These are phyloP conservation scores for Drosophila tripunctata DNA, from an alignment of 2,888 invertebrate species.

Conservation along the genomic window DNA sequence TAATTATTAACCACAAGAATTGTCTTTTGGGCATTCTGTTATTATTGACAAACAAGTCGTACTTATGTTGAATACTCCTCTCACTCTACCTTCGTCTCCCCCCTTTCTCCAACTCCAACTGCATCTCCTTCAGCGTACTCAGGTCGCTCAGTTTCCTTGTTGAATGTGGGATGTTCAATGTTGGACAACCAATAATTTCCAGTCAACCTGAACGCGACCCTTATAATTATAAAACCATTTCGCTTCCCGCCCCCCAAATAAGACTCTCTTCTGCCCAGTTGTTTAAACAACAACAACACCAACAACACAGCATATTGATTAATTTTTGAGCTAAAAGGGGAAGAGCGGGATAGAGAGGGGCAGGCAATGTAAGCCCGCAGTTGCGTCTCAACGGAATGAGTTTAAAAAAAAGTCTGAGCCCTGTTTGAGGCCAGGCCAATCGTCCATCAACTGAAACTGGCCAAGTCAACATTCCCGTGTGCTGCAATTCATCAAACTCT, in stretches of 20 bases:
- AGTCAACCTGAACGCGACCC: constrained; percentile 66
- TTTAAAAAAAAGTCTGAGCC: constrained; percentile 1
- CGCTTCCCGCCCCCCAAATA: background rate
- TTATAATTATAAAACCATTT: constrained; percentile 76
- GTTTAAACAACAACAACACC: constrained; percentile 55
- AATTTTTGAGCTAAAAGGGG: constrained; percentile 56
- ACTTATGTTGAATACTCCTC: constrained; percentile 41
- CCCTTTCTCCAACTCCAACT: no score
- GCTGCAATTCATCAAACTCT: constrained; percentile 74
- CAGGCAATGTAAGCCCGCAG: constrained; percentile 36
- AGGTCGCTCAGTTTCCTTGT: constrained; percentile 8
- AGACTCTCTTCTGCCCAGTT: constrained; percentile 24
- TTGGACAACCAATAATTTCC: constrained; percentile 69
- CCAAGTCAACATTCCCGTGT: constrained; percentile 58
- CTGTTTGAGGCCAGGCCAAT: constrained; percentile 26
- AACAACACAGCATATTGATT: constrained; percentile 67
- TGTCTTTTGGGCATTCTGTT: constrained; percentile 35
- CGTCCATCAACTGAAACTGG: constrained; percentile 65
- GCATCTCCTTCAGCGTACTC: constrained; percentile 53
- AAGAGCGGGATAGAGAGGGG: no score
- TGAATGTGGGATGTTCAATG: background rate
- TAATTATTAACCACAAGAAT: constrained; percentile 37
- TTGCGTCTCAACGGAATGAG: constrained; percentile 12
- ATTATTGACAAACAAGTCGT: constrained; percentile 56
- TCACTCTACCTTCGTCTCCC: no score